phyloP scores from a whole-genome alignment of 2,113 vertebrate species.

The Willisornis vidua region DNA sequence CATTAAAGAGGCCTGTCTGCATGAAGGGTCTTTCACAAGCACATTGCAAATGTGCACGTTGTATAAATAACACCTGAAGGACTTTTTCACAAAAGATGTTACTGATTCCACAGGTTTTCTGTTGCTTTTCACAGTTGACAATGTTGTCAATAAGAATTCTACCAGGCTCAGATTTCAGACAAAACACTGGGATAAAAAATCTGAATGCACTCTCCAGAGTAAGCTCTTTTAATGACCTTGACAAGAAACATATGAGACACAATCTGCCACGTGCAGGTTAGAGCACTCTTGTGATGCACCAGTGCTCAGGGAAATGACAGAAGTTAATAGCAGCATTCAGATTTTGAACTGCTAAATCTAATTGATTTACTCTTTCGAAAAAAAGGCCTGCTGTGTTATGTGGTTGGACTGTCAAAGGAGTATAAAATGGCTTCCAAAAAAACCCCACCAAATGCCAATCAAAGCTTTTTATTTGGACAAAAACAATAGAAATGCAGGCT shows the following conservation, averaged over 20 bases:
- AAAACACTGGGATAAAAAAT: background rate
- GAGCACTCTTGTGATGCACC: background rate
- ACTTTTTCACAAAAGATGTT: background rate
- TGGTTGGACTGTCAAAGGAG: background rate
- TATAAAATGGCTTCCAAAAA: background rate
- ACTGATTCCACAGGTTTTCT: background rate
- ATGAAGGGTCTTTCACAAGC: background rate
- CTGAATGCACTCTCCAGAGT: background rate
- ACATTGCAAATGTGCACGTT: background rate
- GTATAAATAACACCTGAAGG: background rate
- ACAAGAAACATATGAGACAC: background rate
- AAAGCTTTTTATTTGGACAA: background rate
- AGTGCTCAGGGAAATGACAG: background rate
- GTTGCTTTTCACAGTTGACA: background rate
- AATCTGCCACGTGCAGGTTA: background rate
- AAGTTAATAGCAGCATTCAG: background rate
- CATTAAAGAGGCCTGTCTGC: background rate
- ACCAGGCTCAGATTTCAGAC: background rate
- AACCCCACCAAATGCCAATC: rapidly evolving
- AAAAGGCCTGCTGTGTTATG: background rate
- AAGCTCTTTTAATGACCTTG: background rate
- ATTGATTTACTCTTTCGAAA: background rate
- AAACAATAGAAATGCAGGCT: background rate
- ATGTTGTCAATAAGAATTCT: background rate
- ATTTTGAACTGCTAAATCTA: background rate